These are phyloP conservation scores for Platerodrilus igneus DNA, from an alignment of 2,888 invertebrate genomes.

Conservation along the genomic window DNA sequence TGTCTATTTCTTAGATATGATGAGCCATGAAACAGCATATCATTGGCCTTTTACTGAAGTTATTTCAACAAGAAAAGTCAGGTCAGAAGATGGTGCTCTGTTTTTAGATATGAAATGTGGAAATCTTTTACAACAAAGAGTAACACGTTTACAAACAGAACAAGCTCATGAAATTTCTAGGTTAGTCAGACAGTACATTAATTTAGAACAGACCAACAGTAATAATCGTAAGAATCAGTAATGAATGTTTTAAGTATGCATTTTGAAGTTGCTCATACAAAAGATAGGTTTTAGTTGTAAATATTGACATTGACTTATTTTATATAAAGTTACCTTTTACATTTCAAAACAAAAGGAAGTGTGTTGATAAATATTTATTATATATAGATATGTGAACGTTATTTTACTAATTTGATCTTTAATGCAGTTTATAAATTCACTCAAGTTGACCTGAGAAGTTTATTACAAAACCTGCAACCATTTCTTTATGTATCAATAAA, in stretches of 20 bases:
- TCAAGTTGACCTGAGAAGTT: too few relatives aligned
- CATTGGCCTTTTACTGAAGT: constrained; percentile 94
- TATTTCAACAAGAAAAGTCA: constrained; percentile 88
- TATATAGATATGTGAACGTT: too few relatives aligned
- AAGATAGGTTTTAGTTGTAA: too few relatives aligned
- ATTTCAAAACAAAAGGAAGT: too few relatives aligned
- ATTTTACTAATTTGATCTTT: too few relatives aligned
- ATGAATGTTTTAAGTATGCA: neutral
- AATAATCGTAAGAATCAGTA: constrained; percentile 18
- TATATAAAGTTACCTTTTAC: too few relatives aligned
- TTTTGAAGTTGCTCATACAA: neutral
- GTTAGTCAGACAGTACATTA: constrained; percentile 94
- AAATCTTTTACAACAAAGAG: constrained; percentile 91
- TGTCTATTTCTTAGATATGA: constrained; percentile 87
- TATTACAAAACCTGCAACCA: too few relatives aligned
- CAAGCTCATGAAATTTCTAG: constrained; percentile 96
- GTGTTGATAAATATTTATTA: too few relatives aligned
- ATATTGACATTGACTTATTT: too few relatives aligned
- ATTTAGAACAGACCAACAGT: constrained; percentile 66
- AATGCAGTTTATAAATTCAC: too few relatives aligned
- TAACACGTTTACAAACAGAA: constrained; percentile 92
- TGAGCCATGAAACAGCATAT: constrained; percentile 87
- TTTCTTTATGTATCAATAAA: too few relatives aligned
- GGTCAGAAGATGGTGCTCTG: constrained; percentile 86
- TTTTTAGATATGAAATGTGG: constrained; percentile 97